Percentiles rank a stretch among this genome's conserved stretches.
These are phyloP conservation scores for Dascyllus trimaculatus DNA, from an alignment of 2,113 vertebrate genomes.

Conservation along the genomic window DNA sequence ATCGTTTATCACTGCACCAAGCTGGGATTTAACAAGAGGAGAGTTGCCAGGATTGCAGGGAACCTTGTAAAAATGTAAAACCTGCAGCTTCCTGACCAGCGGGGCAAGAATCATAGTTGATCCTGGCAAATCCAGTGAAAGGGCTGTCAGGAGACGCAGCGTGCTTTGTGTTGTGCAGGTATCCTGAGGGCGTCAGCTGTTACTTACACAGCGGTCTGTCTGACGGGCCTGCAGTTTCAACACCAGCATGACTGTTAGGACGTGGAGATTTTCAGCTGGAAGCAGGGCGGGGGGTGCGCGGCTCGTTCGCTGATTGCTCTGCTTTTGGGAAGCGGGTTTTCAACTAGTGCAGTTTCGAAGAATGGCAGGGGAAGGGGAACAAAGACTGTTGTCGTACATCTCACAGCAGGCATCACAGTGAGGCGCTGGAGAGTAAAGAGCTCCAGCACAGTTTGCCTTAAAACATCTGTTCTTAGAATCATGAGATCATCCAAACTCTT, in stretches of 20 bases:
- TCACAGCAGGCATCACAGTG: not conserved
- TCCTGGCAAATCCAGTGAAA: slow-evolving; percentile 12
- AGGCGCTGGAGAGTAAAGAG: not conserved
- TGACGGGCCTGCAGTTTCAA: slow-evolving; percentile 24
- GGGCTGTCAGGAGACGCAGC: slow-evolving; percentile 17
- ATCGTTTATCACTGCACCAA: not conserved
- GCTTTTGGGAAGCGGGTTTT: slow-evolving; percentile 10
- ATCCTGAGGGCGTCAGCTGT: slow-evolving; percentile 13
- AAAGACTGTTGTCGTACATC: slow-evolving; percentile 1
- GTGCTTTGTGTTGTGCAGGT: not conserved
- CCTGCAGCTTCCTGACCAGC: not conserved
- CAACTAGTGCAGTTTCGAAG: slow-evolving; percentile 1
- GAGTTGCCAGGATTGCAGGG: not conserved
- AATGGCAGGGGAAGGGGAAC: not conserved
- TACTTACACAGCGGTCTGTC: slow-evolving; percentile 13
- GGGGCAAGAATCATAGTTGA: slow-evolving; percentile 9
- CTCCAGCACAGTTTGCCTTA: not conserved
- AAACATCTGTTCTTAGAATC: not conserved
- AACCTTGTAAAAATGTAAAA: not conserved
- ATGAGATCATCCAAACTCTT: not conserved
- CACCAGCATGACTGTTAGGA: not conserved
- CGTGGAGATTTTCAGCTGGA: slow-evolving; percentile 1
- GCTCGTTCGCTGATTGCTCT: not conserved
- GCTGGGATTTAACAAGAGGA: slow-evolving; percentile 1
- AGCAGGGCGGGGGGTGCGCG: not conserved